Conservation (phyloP, 2,888 invertebrate genomes). For the Dryococelus australis region DNA sequence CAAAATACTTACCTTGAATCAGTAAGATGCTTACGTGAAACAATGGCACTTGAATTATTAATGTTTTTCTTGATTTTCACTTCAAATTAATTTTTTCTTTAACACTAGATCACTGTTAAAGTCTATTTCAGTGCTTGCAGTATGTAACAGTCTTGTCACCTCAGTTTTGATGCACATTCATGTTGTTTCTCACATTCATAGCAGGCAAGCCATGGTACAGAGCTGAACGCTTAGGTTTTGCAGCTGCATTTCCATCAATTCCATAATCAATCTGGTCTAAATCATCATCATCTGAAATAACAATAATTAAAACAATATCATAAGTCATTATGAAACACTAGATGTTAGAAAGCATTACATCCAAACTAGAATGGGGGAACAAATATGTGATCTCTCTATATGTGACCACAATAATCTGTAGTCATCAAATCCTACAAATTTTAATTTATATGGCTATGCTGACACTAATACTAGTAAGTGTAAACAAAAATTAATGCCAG, state of each 20-base stretch:
- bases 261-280: conserved; percentile 50
- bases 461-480: too few relatives aligned
- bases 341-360: too few relatives aligned
- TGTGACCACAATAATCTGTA: too few relatives aligned
- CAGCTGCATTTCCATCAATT: conserved; percentile 53
- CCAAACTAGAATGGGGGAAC: too few relatives aligned
- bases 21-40: background rate
- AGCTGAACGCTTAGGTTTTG: conserved; percentile 38
- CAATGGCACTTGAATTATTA: conserved; percentile 4
- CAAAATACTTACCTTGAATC: background rate
- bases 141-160: background rate
- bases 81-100: background rate
- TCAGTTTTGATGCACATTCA: background rate
- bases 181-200: background rate
- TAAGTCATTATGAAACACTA: background rate
- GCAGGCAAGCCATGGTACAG: conserved; percentile 8
- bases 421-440: too few relatives aligned
- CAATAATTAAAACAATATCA: conserved; percentile 17
- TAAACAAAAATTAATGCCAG: too few relatives aligned
- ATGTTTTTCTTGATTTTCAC: background rate
- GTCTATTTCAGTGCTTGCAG: background rate
- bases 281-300: conserved; percentile 61
- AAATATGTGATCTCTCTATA: too few relatives aligned
- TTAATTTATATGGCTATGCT: too few relatives aligned
- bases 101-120: background rate